A percentile compares a stretch with the other conserved stretches of the same genome.
Evolutionary conservation across 2,113 vertebrate species (phyloP).

Genomic region (Perca flavescens): DNA sequence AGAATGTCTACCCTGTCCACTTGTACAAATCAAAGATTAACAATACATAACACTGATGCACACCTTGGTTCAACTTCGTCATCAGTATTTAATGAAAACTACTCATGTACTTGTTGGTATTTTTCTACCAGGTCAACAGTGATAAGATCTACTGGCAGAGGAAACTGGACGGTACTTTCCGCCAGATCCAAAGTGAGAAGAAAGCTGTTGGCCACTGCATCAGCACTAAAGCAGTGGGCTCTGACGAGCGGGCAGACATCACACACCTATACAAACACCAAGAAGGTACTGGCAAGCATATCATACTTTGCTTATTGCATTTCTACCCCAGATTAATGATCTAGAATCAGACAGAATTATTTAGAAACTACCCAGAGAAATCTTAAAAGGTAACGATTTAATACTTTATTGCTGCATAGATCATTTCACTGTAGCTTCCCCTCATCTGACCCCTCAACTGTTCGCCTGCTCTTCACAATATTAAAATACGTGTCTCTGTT

Average conservation of each 20-base stretch:
- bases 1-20: background rate
- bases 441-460: background rate
- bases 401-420: background rate
- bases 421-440: constrained; percentile 14
- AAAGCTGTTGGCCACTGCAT: constrained; percentile 89
- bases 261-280: constrained; percentile 89
- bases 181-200: constrained; percentile 88
- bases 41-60: background rate
- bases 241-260: constrained; percentile 84
- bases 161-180: constrained; percentile 85
- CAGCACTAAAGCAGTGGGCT: constrained; percentile 90
- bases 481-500: constrained; percentile 26
- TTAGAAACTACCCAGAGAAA: background rate
- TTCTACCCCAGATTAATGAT: background rate
- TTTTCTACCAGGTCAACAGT: constrained; percentile 82
- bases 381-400: constrained; percentile 19
- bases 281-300: constrained; percentile 83
- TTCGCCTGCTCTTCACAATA: constrained; percentile 2
- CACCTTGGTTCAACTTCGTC: background rate
- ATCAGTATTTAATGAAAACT: background rate
- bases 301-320: constrained; percentile 3
- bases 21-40: background rate
- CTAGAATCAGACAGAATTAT: background rate
- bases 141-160: constrained; percentile 93
- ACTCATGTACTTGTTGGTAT: background rate